Evolutionary conservation across 2,113 vertebrate genomes (phyloP), one percentile per base, ranked within the genome.

Genomic region (Daphoenositta chrysoptera): DNA sequence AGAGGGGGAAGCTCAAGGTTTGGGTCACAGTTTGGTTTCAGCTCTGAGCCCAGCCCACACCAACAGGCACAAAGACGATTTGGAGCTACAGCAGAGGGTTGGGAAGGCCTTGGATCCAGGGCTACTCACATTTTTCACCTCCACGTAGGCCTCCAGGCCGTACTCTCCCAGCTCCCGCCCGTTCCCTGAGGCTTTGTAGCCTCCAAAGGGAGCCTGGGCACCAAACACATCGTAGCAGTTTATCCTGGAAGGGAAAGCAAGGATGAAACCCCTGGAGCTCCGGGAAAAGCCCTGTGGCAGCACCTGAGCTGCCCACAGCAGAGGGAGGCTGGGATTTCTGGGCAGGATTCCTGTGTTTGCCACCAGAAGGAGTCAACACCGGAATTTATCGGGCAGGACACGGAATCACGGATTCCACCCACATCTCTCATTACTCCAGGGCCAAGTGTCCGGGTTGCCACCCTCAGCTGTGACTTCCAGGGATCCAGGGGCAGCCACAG

Each of bases 171-270:
- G 96, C 96, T 99, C 99, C 88, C 99, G 97, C 31, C 99, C 99
- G 0, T 86, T 99, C 20, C 99, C 99, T 20, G 99, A 99, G 72
- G 98, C 97, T 95, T 99, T 99, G 97, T 99, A 99, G 40, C 99
- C 99, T 5, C 99, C 99, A 51, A 99, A 99, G 0, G 99, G 99
- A 28, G 98, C 98, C 95, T 99, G 99, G 64, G 98, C 98, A 26
- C 98, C 99, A 71, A 99, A 99, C 73, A 99, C 99, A 0, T 99
- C 90, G 10, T 99, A 99, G 92, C 99, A 99, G 89, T 99, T 99
- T n/a, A 99, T 57, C 99, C 99, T 99, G 85, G 54, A 93, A 92
- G 42, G 65, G 75, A 84, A 84, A 94, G 19, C 3, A 6, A 77
- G 54, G 79, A 9, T 89, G 23, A 51, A 39, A 27, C n/a, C 26